phyloP scores from a whole-genome alignment of 2,113 vertebrate genomes.

The Seriola quinqueradiata region DNA sequence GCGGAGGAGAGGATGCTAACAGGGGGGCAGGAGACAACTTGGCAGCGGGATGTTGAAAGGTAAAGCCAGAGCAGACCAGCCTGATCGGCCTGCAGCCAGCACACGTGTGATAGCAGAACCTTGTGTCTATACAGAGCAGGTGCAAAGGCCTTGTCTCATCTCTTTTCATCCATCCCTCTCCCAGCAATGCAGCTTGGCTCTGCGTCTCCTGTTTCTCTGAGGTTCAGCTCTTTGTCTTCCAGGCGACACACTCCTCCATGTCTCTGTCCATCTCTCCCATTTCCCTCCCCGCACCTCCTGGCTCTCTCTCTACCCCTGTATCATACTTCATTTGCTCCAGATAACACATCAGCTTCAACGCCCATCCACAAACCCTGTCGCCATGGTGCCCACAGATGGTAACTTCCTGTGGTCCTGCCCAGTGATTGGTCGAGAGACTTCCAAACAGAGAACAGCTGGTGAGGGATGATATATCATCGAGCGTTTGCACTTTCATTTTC shows the following conservation, averaged over 20 bases:
- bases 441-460: constrained; percentile 81
- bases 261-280: constrained; percentile 51
- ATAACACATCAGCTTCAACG: constrained; percentile 72
- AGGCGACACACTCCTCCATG: constrained; percentile 24
- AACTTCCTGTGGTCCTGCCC: constrained; percentile 78
- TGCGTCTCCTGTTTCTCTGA: constrained; percentile 18
- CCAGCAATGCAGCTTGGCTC: constrained; percentile 36
- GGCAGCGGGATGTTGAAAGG: constrained; percentile 62
- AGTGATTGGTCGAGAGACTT: constrained; percentile 78
- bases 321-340: constrained; percentile 68
- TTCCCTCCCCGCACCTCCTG: constrained; percentile 34
- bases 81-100: constrained; percentile 69
- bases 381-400: constrained; percentile 79
- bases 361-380: constrained; percentile 70
- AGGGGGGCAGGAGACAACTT: constrained; percentile 57
- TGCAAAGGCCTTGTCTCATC: constrained; percentile 62
- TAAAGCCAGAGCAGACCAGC: constrained; percentile 60
- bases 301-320: neutral
- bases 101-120: constrained; percentile 66
- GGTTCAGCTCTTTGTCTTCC: constrained; percentile 55
- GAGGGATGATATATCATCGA: constrained; percentile 80
- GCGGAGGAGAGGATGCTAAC: constrained; percentile 51
- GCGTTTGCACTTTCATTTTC: constrained; percentile 81
- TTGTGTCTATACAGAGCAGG: constrained; percentile 68
- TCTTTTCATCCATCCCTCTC: constrained; percentile 42